These are phyloP conservation scores for Zeus faber DNA, from an alignment of 2,113 vertebrate species.

Conservation along the genomic window DNA sequence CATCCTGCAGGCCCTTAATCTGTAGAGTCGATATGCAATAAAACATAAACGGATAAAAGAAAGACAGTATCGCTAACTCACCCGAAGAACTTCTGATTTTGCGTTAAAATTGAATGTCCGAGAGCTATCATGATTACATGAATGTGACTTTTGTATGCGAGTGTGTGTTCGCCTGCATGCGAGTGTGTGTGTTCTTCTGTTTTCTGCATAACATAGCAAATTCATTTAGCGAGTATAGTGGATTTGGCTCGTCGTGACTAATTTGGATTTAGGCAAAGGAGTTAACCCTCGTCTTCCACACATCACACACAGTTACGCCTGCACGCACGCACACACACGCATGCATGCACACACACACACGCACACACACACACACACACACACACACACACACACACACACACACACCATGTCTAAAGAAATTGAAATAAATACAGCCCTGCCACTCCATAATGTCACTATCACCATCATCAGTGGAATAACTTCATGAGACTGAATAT, in stretches of 20 bases:
- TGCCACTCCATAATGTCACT: no score
- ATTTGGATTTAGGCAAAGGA: neutral
- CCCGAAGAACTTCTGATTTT: conserved; percentile 36
- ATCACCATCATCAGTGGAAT: no score
- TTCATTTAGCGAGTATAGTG: neutral
- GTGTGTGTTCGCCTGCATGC: conserved; percentile 3
- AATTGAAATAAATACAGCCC: no score
- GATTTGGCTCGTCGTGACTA: neutral
- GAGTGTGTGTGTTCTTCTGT: neutral
- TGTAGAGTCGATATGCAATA: conserved; percentile 40
- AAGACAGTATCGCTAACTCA: conserved; percentile 5
- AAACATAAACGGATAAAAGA: conserved; percentile 35
- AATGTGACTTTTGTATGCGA: conserved; percentile 13
- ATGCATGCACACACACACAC: neutral
- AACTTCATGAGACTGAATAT: no score
- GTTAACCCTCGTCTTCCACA: neutral
- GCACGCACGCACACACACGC: neutral
- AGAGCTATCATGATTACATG: neutral
- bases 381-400: conserved; percentile 10
- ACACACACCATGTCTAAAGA: no score
- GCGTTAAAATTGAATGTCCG: conserved; percentile 46
- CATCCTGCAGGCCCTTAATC: neutral
- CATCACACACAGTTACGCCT: neutral
- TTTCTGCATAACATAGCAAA: neutral
- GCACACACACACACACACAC: conserved; percentile 1